Conservation (phyloP, 2,888 invertebrate genomes). For the Norana najaformis region DNA sequence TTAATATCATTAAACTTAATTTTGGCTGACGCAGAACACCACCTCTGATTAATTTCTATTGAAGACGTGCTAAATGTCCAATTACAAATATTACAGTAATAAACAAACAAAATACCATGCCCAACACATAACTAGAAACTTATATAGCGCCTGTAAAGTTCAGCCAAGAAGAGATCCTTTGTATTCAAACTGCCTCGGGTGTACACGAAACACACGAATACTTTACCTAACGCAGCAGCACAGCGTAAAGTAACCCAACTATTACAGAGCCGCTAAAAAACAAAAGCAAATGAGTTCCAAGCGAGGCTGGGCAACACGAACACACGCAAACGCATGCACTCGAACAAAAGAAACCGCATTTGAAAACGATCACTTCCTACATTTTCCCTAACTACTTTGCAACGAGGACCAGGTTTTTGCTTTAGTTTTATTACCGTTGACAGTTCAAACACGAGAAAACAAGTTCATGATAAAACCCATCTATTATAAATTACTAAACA, state of each 20-base stretch:
- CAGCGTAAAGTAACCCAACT: not conserved
- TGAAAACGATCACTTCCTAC: not conserved
- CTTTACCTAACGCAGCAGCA: too few species aligned
- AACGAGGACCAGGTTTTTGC: not conserved
- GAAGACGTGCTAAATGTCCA: too few species aligned
- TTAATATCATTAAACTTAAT: too few species aligned
- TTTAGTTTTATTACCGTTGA: not conserved
- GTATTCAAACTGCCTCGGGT: not conserved
- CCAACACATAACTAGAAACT: not conserved
- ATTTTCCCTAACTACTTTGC: not conserved
- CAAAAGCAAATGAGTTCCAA: not conserved
- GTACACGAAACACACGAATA: not conserved
- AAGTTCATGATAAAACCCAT: not conserved
- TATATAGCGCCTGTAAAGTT: not conserved
- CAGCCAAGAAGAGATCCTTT: not conserved
- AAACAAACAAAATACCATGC: not conserved
- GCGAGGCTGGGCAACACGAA: not conserved
- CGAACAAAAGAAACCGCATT: too few species aligned
- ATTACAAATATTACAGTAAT: too few species aligned
- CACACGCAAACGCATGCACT: too few species aligned
- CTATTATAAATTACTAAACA: conserved; percentile 1
- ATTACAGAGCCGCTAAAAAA: not conserved
- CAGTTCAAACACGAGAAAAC: not conserved
- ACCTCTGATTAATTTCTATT: too few species aligned
- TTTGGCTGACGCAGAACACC: too few species aligned